Conservation (phyloP, 2,113 vertebrate genomes). For the Daubentonia madagascariensis region DNA sequence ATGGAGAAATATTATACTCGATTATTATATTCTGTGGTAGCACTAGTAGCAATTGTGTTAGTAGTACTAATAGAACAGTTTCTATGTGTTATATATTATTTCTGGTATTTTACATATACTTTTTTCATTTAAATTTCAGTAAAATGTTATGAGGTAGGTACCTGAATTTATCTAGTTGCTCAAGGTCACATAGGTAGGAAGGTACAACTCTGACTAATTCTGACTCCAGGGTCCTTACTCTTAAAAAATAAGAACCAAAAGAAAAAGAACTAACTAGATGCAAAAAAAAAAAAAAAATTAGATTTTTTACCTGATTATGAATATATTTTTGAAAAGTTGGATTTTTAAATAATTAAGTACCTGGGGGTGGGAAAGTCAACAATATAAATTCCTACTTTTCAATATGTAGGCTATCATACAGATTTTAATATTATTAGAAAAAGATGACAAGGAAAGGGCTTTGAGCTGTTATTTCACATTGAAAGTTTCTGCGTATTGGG, state of each 20-base stretch:
- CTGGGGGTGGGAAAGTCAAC: not conserved
- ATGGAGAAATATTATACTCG: not conserved
- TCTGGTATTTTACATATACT: not conserved
- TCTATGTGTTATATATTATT: not conserved
- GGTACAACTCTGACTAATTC: not conserved
- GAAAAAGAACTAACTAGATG: not conserved
- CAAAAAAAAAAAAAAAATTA: not conserved
- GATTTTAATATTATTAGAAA: not conserved
- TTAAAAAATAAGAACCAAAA: not conserved
- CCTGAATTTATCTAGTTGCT: not conserved
- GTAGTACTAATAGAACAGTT: not conserved
- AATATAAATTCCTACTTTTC: not conserved
- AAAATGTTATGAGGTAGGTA: not conserved
- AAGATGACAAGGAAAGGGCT: not conserved
- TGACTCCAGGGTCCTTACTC: not conserved
- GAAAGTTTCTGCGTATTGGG: not conserved
- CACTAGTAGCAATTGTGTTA: not conserved
- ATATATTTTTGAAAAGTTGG: not conserved
- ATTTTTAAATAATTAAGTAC: not conserved
- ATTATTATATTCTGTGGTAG: not conserved
- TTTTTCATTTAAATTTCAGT: not conserved
- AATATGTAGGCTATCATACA: not conserved
- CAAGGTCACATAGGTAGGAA: not conserved
- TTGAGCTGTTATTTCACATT: not conserved
- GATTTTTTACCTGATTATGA: not conserved